Evolutionary conservation across 2,113 vertebrate species (phyloP), one percentile per base, ranked within the genome.

Genomic region (Ia io): DNA sequence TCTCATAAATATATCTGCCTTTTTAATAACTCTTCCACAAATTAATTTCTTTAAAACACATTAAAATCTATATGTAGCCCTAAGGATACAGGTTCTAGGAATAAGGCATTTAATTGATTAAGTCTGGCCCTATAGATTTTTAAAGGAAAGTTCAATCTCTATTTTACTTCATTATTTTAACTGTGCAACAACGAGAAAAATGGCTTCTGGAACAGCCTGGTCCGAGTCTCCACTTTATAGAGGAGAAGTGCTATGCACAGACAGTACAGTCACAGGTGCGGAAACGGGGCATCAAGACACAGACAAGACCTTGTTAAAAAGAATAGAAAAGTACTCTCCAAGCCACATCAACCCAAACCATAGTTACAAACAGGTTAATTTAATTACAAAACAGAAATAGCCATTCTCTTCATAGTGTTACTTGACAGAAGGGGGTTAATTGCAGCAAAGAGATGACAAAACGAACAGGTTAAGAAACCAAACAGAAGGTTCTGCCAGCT

Each of bases 91-190:
- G 91, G 96, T 98, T 98, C 97, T 98, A 98, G 97, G 96, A 98
- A 98, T 99, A 99, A 99, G 98, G 98, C 98, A 98, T 98, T 98
- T 97, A 97, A 98, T 98, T 98, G 94, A 97, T 98, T 97, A 97
- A 98, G 97, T 98, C 98, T 98, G 98, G 98, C 98, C 98, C 98
- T 98, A 98, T 92, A 98, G 98, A 98, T 97, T 97, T 95, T 91
- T 91, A 95, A 98, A 98, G 95, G 97, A 97, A 98, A 98, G 76
- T 96, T 97, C 97, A 49, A 95, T 95, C 92, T 98, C 96, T 98
- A 97, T 93, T 98, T 98, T 85, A 95, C 93, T 97, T 98, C 76
- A n/a, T 6, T 94, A 93, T 96, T 97, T 98, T 69, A 90, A 96
- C 98, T 98, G 98, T 98, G 97, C 97, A 97, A 98, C 79, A 76